Conservation (phyloP, 2,113 vertebrate species). For the Bostrychus sinensis region DNA sequence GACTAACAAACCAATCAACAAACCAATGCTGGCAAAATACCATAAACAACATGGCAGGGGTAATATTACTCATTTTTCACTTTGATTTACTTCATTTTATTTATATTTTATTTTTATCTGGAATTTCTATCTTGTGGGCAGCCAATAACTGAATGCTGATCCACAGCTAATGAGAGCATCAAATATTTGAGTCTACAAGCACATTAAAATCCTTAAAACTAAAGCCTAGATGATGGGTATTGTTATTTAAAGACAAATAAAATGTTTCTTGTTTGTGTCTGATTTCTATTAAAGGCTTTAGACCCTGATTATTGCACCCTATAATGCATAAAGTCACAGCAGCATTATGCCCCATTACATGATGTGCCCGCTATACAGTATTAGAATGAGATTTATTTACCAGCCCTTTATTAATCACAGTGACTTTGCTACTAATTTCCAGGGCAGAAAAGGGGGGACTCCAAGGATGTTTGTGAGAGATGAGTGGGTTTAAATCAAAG, state of each 20-base stretch:
- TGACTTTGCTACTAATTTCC: slow-evolving; percentile 62
- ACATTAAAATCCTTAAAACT: too few species aligned
- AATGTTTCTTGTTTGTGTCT: background rate
- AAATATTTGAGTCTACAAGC: too few species aligned
- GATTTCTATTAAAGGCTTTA: slow-evolving; percentile 14
- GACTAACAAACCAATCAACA: too few species aligned
- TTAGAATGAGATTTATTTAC: slow-evolving; percentile 66
- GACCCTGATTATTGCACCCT: slow-evolving; percentile 5
- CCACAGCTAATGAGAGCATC: too few species aligned
- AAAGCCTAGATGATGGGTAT: too few species aligned
- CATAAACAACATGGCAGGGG: too few species aligned
- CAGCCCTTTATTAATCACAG: slow-evolving; percentile 66
- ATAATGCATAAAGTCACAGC: slow-evolving; percentile 12
- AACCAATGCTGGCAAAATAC: too few species aligned
- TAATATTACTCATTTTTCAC: too few species aligned
- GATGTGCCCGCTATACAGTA: slow-evolving; percentile 32
- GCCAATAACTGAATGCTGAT: too few species aligned
- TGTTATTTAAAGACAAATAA: background rate
- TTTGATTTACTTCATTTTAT: too few species aligned
- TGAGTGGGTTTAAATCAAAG: slow-evolving; percentile 75
- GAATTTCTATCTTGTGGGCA: too few species aligned
- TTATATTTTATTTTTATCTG: too few species aligned
- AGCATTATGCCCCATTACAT: slow-evolving; percentile 10
- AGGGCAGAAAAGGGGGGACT: slow-evolving; percentile 24
- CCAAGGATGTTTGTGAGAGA: slow-evolving; percentile 65